These are phyloP conservation scores for Oryctolagus cuniculus DNA, from an alignment of 2,113 vertebrate genomes.

Conservation along the genomic window mOryCun1.1 NC_091441.1:36874501-36875000, in stretches of 20 bases:
- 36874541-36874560: slow-evolving; percentile 88
- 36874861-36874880: slow-evolving; percentile 67
- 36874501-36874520: slow-evolving; percentile 83
- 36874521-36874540: slow-evolving; percentile 88
- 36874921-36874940: not conserved
- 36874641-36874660: slow-evolving; percentile 91
- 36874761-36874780: slow-evolving; percentile 86
- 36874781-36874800: slow-evolving; percentile 88
- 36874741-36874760: slow-evolving; percentile 90
- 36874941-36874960: not conserved
- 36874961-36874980: not conserved
- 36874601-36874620: slow-evolving; percentile 91
- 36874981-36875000: slow-evolving; percentile 29
- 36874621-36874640: slow-evolving; percentile 90
- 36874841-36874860: slow-evolving; percentile 74
- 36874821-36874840: slow-evolving; percentile 83
- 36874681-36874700: slow-evolving; percentile 91
- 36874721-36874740: slow-evolving; percentile 91
- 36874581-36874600: slow-evolving; percentile 90
- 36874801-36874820: slow-evolving; percentile 85
- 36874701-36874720: slow-evolving; percentile 90
- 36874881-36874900: not conserved
- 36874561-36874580: slow-evolving; percentile 88
- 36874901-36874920: not conserved
- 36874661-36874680: slow-evolving; percentile 89